A percentile compares a stretch with the other conserved stretches of the same genome.
Conservation (phyloP, 2,888 invertebrate species). For the Acanthoscelides obtectus region DNA sequence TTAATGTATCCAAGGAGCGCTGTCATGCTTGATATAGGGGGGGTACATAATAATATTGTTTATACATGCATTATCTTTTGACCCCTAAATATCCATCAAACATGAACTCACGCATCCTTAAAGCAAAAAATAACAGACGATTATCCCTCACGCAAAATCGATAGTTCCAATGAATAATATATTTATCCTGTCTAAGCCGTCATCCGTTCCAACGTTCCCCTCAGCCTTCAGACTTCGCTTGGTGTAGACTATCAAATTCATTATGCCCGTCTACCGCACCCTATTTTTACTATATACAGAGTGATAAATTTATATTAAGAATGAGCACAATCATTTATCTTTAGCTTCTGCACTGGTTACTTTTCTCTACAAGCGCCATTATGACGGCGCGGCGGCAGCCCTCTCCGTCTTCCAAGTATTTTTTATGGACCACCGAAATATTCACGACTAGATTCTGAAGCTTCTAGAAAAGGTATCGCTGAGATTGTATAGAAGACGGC, state of each 20-base stretch:
- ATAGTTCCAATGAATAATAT: neutral
- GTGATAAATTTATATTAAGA: constrained; percentile 9
- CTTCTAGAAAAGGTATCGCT: no score
- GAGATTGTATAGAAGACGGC: no score
- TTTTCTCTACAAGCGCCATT: constrained; percentile 3
- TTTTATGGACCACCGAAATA: neutral
- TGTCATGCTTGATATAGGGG: neutral
- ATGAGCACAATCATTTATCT: constrained; percentile 5
- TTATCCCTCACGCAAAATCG: neutral
- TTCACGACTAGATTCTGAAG: neutral
- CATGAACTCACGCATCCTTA: neutral
- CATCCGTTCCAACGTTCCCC: neutral
- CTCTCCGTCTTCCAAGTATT: neutral
- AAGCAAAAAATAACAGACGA: neutral
- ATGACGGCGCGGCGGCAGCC: neutral
- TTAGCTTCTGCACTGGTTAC: constrained; percentile 5
- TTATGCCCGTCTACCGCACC: neutral
- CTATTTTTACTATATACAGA: constrained; percentile 8
- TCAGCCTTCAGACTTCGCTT: neutral
- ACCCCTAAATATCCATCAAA: neutral
- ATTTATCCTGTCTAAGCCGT: neutral
- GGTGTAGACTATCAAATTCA: neutral
- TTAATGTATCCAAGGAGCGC: neutral
- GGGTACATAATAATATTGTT: neutral
- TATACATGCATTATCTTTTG: neutral